Percentiles rank a stretch among this genome's conserved stretches.
Evolutionary conservation across 2,888 invertebrate species (phyloP).

Genomic region (Oscheius sp.): DNA sequence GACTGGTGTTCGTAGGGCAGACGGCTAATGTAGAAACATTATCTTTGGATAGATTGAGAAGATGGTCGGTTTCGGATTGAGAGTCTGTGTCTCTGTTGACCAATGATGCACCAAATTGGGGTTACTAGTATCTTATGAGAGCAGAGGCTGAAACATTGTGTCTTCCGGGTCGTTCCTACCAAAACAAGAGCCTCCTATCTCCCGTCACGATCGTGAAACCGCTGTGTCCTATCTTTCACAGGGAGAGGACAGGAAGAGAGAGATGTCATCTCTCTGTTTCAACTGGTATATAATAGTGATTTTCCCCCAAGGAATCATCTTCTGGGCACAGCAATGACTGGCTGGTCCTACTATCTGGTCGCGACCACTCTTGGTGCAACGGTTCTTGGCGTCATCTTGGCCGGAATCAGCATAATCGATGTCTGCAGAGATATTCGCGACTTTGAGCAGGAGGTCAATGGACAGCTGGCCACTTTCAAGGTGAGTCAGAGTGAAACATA

Average conservation of each 20-base stretch:
- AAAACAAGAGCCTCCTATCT: too few relatives aligned
- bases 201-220: not conserved
- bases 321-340: slow-evolving; percentile 4
- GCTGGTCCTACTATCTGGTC: slow-evolving; percentile 26
- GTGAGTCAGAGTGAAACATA: not conserved
- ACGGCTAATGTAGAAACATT: too few relatives aligned
- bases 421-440: slow-evolving; percentile 13
- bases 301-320: too few relatives aligned
- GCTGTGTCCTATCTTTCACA: slow-evolving; percentile 4
- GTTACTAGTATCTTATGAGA: too few relatives aligned
- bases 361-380: slow-evolving; percentile 16
- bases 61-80: too few relatives aligned
- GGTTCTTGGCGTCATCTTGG: slow-evolving; percentile 1
- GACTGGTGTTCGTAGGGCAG: too few relatives aligned
- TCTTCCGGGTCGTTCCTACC: too few relatives aligned
- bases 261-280: not conserved
- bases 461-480: slow-evolving; percentile 16
- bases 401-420: slow-evolving; percentile 3
- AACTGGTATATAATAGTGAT: not conserved
- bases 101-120: too few relatives aligned
- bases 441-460: slow-evolving; percentile 4
- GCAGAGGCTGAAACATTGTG: too few relatives aligned
- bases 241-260: not conserved
- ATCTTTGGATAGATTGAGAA: too few relatives aligned
- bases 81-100: too few relatives aligned